Base-by-base conservation (phyloP, 1,140 invertebrate species). In the Macrostomum lignano region DNA sequence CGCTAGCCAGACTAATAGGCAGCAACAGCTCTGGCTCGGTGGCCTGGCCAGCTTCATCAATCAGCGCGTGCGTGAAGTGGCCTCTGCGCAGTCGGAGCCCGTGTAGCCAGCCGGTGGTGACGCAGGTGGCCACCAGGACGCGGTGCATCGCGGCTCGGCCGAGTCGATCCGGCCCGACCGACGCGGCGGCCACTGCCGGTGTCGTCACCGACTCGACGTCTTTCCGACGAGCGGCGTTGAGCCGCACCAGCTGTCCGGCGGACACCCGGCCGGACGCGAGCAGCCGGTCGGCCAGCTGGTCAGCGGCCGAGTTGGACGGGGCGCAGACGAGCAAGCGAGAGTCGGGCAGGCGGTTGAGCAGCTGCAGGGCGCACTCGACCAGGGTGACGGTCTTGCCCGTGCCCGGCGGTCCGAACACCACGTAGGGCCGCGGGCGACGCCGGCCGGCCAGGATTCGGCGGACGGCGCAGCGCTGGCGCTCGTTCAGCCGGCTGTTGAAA, bases 331-430 rank as follows among this genome's bases (percentile, higher is more conserved):
- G 57, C 0, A 96, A 82, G 0, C 84, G 79, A 2, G 79, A 79
- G 29, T 60, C 58, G 41, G 71, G 77, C 48, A 88, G 78, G 51
- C 86, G 77, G 0, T 84, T 82, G n/a, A n/a, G n/a, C 21, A 98
- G 60, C 53, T 98, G 91, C 51, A 93, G 96, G 0, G 98, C 88
- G 45, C 98, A 84, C 1, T 86, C 93, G 0, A 91, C 91, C 5
- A 88, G 96, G 2, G 91, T 98, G 0, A 98, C 91, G 0, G 91
- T 98, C 60, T 98, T 96, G 1, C 88, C 86, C 0, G 86, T 96
- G 19, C 81, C 79, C 3, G 79, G 81, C 24, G 82, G 81, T 2
- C 82, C 82, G 58, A 73, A 88, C 38, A 91, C 70, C 4, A 82
- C 61, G 45, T 88, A 88, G 0, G 82, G 81, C 36, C 73, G 51